A percentile compares a stretch with the other conserved stretches of the same genome.
Conservation (phyloP, 1,140 invertebrate species). For the Drosophila ohnishii region DNA sequence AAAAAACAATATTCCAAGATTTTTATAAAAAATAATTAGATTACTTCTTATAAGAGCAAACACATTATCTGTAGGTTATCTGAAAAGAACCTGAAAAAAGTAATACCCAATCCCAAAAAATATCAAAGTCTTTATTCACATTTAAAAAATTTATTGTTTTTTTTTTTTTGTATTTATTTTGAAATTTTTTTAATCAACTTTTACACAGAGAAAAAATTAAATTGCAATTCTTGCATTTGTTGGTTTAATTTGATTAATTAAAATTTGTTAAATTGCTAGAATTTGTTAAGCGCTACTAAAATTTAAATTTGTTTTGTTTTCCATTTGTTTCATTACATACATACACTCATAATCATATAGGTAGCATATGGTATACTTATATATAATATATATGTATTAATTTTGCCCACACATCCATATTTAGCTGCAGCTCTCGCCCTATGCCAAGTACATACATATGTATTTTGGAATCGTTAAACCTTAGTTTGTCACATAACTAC, state of each 20-base stretch:
- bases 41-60: neutral
- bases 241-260: slow-evolving; percentile 79
- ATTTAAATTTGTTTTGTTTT: slow-evolving; percentile 73
- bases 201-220: slow-evolving; percentile 79
- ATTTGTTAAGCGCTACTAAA: slow-evolving; percentile 82
- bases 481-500: slow-evolving; percentile 54
- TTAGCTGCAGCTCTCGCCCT: slow-evolving; percentile 1
- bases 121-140: slow-evolving; percentile 37
- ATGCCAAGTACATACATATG: slow-evolving; percentile 8
- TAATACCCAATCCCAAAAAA: too few relatives aligned
- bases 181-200: slow-evolving; percentile 72
- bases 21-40: neutral
- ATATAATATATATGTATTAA: slow-evolving; percentile 54
- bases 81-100: neutral
- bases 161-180: slow-evolving; percentile 54
- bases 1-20: too few relatives aligned
- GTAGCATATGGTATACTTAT: slow-evolving; percentile 44
- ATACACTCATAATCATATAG: slow-evolving; percentile 58
- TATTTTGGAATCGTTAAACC: slow-evolving; percentile 57
- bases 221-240: slow-evolving; percentile 73
- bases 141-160: slow-evolving; percentile 74
- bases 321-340: slow-evolving; percentile 56
- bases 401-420: slow-evolving; percentile 4
- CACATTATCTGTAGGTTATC: neutral
- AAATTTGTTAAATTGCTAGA: slow-evolving; percentile 82